Percentiles rank a stretch among this genome's conserved stretches.
These are phyloP conservation scores for Pseudopleuronectes americanus DNA, from an alignment of 2,797 vertebrate species.

Conservation along the genomic window DNA sequence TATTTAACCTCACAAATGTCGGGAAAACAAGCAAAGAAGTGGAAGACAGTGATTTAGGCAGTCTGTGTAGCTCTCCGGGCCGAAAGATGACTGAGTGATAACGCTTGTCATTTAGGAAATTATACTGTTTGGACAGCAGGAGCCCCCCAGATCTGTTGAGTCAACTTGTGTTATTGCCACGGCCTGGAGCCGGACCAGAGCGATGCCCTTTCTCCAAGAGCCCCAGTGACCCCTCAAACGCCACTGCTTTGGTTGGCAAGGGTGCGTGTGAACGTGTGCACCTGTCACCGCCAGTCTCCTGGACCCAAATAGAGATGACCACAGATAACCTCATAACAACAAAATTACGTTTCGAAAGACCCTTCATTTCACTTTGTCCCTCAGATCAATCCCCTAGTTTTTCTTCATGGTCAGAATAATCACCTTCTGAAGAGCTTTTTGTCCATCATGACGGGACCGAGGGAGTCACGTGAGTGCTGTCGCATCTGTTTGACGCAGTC, in stretches of 20 bases:
- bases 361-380: too few relatives aligned
- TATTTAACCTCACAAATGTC: constrained; percentile 33
- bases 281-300: constrained; percentile 55
- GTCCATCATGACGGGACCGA: constrained; percentile 86
- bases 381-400: too few relatives aligned
- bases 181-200: constrained; percentile 54
- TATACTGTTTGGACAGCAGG: constrained; percentile 24
- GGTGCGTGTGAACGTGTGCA: constrained; percentile 47
- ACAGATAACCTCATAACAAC: constrained; percentile 18
- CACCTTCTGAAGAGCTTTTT: constrained; percentile 90
- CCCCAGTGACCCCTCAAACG: constrained; percentile 19
- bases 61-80: too few relatives aligned
- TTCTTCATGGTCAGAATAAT: not conserved
- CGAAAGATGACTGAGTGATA: not conserved
- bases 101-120: constrained; percentile 20
- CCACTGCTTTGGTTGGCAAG: constrained; percentile 33
- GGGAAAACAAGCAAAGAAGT: constrained; percentile 18
- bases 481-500: constrained; percentile 88
- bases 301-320: constrained; percentile 63
- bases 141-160: constrained; percentile 33
- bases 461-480: constrained; percentile 78
- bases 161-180: constrained; percentile 41
- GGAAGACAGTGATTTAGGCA: not conserved
- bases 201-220: constrained; percentile 54
- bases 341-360: not conserved